A percentile compares a stretch with the other conserved stretches of the same genome.
Evolutionary conservation across 2,113 vertebrate genomes (phyloP).

Genomic region (Odocoileus virginianus): DNA sequence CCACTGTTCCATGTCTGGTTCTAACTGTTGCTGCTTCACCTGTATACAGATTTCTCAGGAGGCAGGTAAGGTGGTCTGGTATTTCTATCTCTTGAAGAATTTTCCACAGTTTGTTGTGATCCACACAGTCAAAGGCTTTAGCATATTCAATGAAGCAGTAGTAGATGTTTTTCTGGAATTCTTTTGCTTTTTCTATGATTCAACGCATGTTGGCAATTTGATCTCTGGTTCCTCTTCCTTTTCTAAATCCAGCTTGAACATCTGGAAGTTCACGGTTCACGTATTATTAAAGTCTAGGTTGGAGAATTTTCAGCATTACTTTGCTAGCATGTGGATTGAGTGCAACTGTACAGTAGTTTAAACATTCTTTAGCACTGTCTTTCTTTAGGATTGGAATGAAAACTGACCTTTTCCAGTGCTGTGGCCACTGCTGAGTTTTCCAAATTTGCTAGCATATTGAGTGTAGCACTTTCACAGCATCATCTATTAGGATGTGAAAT

Average conservation of each 20-base stretch:
- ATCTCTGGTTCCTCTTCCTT: neutral
- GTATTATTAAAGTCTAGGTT: neutral
- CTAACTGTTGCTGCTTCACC: neutral
- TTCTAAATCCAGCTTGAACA: neutral
- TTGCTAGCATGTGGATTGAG: neutral
- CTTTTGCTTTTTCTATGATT: neutral
- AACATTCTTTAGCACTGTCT: neutral
- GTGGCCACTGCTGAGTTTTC: neutral
- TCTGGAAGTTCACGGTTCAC: fast-evolving
- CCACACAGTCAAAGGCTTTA: neutral
- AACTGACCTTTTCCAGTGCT: neutral
- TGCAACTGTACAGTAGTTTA: neutral
- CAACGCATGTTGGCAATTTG: neutral
- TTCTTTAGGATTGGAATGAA: neutral
- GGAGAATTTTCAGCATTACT: neutral
- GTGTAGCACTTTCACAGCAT: neutral
- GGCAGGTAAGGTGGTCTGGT: neutral
- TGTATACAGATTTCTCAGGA: neutral
- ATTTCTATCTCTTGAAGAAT: neutral
- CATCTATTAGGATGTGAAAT: neutral
- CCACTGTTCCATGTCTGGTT: neutral
- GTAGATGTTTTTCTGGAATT: neutral
- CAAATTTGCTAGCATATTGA: neutral
- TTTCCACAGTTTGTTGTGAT: neutral
- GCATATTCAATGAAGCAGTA: neutral